Evolutionary conservation across 2,113 vertebrate species (phyloP).

Genomic region (Rhabdomys dilectus): DNA sequence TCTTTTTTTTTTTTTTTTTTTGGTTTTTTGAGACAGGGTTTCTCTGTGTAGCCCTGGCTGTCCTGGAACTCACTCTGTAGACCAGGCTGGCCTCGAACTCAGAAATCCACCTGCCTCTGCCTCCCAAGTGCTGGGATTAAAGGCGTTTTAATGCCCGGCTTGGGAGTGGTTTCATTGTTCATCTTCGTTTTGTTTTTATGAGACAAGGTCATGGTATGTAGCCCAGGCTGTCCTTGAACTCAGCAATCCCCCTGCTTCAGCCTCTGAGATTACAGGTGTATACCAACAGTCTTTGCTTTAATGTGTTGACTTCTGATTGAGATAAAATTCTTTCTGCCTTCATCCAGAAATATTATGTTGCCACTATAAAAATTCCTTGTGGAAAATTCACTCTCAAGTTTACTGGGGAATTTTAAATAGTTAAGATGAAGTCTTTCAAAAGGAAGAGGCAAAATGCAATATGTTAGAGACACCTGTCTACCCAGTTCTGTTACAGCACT

Average conservation of each 20-base stretch:
- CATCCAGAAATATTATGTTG: neutral
- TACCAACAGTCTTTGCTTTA: neutral
- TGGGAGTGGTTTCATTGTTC: neutral
- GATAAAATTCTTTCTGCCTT: neutral
- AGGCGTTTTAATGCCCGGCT: no score
- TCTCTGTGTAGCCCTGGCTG: no score
- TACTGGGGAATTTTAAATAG: constrained; percentile 12
- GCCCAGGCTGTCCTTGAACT: neutral
- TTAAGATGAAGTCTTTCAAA: neutral
- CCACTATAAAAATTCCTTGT: constrained; percentile 13
- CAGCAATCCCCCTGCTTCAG: neutral
- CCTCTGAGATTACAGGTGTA: neutral
- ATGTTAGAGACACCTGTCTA: neutral
- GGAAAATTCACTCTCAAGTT: constrained; percentile 13
- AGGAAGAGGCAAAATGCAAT: no score
- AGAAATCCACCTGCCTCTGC: no score
- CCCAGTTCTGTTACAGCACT: neutral
- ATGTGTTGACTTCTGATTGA: neutral
- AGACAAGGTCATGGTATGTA: neutral
- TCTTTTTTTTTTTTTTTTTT: no score
- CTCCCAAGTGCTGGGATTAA: no score
- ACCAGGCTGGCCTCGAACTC: no score
- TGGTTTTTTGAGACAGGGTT: no score
- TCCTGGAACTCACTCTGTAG: no score
- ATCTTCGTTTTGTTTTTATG: neutral